Evolutionary conservation across 2,797 vertebrate species (phyloP).

Genomic region (Phalloptychus januarius): DNA sequence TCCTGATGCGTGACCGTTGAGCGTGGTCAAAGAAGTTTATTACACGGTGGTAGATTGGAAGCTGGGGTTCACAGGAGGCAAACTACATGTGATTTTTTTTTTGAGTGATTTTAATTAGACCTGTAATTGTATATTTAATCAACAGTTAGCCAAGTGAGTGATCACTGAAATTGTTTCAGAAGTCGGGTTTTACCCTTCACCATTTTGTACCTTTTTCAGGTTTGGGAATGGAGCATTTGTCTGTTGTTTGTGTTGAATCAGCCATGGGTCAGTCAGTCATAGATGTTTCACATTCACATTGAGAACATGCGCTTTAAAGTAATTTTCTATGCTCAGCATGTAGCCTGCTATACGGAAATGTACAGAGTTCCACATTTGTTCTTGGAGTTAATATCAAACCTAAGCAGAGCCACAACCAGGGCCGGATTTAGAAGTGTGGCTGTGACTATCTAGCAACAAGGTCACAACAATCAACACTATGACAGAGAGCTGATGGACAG

Average conservation of each 20-base stretch:
- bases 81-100: slow-evolving; percentile 68
- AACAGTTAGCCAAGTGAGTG: background rate
- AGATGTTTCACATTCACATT: background rate
- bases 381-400: background rate
- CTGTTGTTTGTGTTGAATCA: background rate
- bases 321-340: background rate
- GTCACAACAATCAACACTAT: no score
- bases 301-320: background rate
- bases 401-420: background rate
- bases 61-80: slow-evolving; percentile 56
- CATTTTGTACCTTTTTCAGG: background rate
- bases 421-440: no score
- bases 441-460: no score
- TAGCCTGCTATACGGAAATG: background rate
- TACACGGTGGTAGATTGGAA: slow-evolving; percentile 46
- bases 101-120: slow-evolving; percentile 66
- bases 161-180: background rate
- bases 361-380: background rate
- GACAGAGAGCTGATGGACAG: no score
- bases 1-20: slow-evolving; percentile 75
- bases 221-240: background rate
- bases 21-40: slow-evolving; percentile 31
- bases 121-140: slow-evolving; percentile 63
- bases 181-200: background rate
- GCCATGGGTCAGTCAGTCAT: background rate